Percentiles rank a stretch among this genome's conserved stretches.
phyloP scores from a whole-genome alignment of 2,797 vertebrate species.

The Botia almorhae region DNA sequence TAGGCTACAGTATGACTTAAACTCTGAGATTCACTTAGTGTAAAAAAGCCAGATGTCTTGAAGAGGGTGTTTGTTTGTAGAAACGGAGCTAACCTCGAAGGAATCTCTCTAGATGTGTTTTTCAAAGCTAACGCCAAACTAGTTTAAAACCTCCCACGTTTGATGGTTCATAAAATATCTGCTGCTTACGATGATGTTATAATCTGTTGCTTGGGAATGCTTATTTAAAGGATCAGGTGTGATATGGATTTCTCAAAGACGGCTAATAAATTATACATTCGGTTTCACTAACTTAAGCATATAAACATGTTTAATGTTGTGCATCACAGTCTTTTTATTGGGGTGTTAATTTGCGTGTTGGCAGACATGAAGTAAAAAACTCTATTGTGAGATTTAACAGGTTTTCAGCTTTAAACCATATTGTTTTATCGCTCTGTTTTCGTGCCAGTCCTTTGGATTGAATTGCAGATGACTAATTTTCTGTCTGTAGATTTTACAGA shows the following conservation, averaged over 20 bases:
- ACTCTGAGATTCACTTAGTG: too few relatives aligned
- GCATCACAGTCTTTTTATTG: neutral
- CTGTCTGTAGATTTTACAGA: conserved; percentile 18
- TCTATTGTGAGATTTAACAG: neutral
- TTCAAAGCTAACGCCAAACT: too few relatives aligned
- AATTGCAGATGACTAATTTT: conserved; percentile 36
- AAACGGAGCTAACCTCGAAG: too few relatives aligned
- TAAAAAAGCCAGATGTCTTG: too few relatives aligned
- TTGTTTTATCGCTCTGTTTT: conserved; percentile 26
- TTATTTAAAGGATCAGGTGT: neutral
- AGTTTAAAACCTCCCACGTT: neutral
- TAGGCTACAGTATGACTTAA: too few relatives aligned
- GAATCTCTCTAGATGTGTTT: too few relatives aligned
- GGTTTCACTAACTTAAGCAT: neutral
- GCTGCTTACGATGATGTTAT: neutral
- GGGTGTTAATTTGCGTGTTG: neutral
- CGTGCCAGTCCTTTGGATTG: conserved; percentile 14
- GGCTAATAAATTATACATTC: neutral
- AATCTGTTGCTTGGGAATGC: neutral
- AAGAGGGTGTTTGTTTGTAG: too few relatives aligned
- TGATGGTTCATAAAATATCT: neutral
- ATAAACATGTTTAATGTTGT: conserved; percentile 4
- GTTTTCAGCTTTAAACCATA: conserved; percentile 19
- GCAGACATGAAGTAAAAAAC: neutral
- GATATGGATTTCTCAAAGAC: neutral